These are phyloP conservation scores for Zele albiditarsus DNA, from an alignment of 2,888 invertebrate genomes.

Conservation along the genomic window DNA sequence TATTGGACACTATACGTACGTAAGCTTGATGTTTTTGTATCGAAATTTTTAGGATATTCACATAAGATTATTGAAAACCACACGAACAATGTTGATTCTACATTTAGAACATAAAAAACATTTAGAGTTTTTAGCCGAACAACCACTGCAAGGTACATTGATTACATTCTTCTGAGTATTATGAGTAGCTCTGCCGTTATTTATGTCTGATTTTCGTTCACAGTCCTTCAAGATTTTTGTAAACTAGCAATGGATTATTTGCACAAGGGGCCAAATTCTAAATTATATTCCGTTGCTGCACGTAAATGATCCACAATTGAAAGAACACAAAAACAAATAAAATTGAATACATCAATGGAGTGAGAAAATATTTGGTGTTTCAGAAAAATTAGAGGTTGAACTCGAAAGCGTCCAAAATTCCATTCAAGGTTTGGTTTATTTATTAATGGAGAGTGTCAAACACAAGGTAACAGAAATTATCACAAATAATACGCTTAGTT, in stretches of 20 bases:
- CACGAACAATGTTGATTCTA: constrained; percentile 56
- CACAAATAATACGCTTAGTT: neutral
- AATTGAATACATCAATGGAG: constrained; percentile 1
- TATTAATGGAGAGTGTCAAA: constrained; percentile 82
- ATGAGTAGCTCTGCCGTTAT: no score
- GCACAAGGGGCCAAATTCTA: constrained; percentile 79
- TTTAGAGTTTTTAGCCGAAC: constrained; percentile 74
- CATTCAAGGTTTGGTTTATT: constrained; percentile 83
- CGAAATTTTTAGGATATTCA: no score
- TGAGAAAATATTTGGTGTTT: constrained; percentile 52
- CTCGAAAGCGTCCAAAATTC: constrained; percentile 77
- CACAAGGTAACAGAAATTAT: constrained; percentile 75
- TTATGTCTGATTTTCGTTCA: constrained; percentile 46
- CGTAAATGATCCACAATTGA: constrained; percentile 71
- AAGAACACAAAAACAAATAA: neutral
- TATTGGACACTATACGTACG: no score
- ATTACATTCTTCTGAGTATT: constrained; percentile 32
- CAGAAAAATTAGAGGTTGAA: constrained; percentile 78
- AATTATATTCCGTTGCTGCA: constrained; percentile 78
- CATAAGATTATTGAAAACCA: neutral
- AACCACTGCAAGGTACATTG: constrained; percentile 74
- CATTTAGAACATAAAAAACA: constrained; percentile 77
- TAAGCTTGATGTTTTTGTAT: no score
- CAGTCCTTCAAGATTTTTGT: constrained; percentile 83
- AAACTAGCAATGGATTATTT: constrained; percentile 80